A percentile compares a stretch with the other conserved stretches of the same genome.
Conservation (phyloP, 2,113 vertebrate species). For the Gallinago jamesoni region DNA sequence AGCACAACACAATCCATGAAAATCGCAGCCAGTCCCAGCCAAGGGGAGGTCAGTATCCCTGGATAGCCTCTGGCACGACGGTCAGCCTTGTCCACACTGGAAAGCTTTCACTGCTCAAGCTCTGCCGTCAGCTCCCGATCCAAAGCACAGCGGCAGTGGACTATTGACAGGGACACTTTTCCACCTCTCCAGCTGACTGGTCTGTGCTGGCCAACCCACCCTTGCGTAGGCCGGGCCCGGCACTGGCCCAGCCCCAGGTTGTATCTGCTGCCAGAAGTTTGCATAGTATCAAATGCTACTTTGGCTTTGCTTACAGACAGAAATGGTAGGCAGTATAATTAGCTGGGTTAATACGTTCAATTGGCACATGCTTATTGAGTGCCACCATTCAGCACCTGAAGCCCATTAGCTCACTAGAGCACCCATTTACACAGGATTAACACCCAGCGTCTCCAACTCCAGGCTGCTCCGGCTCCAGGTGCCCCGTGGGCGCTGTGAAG, state of each 20-base stretch:
- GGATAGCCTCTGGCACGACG: background rate
- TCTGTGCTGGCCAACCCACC: background rate
- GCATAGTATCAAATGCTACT: background rate
- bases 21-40: background rate
- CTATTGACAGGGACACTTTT: background rate
- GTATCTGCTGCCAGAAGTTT: background rate
- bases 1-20: background rate
- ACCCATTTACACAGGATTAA: background rate
- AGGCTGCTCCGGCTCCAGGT: background rate
- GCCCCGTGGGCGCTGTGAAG: background rate
- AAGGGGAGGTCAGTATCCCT: too few relatives aligned
- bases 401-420: background rate
- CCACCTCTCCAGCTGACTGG: background rate
- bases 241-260: background rate
- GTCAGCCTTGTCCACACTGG: background rate
- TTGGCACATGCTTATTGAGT: background rate
- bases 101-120: background rate
- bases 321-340: background rate
- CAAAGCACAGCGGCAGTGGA: accelerated
- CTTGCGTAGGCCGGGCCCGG: background rate
- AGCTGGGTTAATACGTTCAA: background rate
- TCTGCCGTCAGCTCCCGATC: accelerated
- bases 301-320: background rate
- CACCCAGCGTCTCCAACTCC: background rate
- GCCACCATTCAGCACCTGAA: background rate